phyloP scores from a whole-genome alignment of 1,140 invertebrate species.

The Cephus cinctus region DNA sequence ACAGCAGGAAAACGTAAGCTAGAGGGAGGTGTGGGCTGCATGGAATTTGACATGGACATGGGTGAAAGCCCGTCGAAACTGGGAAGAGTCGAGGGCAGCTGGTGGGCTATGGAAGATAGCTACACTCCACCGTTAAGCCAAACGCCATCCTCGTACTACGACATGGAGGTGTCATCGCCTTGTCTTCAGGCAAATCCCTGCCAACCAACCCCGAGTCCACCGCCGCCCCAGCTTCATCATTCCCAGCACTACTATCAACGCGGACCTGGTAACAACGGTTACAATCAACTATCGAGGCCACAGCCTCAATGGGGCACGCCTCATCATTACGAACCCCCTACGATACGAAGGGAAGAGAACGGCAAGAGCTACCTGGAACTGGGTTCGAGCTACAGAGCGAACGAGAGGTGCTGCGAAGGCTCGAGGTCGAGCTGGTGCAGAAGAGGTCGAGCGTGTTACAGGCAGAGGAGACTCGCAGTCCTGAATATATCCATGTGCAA shows the following conservation, averaged over 20 bases:
- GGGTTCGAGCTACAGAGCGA: slow-evolving; percentile 63
- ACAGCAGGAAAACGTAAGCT: slow-evolving; percentile 71
- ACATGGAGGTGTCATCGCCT: slow-evolving; percentile 41
- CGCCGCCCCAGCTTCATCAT: slow-evolving; percentile 27
- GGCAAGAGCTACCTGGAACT: slow-evolving; percentile 88
- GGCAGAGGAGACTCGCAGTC: slow-evolving; percentile 82
- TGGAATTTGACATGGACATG: slow-evolving; percentile 54
- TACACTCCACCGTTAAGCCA: slow-evolving; percentile 37
- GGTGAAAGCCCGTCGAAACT: slow-evolving; percentile 52
- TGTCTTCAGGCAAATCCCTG: slow-evolving; percentile 39
- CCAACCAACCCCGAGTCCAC: slow-evolving; percentile 23
- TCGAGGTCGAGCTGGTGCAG: slow-evolving; percentile 73
- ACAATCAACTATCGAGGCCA: slow-evolving; percentile 47
- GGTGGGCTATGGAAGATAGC: slow-evolving; percentile 53
- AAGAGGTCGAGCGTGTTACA: slow-evolving; percentile 73
- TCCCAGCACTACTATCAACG: slow-evolving; percentile 30
- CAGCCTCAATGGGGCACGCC: slow-evolving; percentile 56
- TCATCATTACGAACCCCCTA: slow-evolving; percentile 67
- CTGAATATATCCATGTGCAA: slow-evolving; percentile 93
- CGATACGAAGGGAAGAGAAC: slow-evolving; percentile 83
- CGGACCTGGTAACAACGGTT: slow-evolving; percentile 29
- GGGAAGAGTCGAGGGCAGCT: slow-evolving; percentile 50
- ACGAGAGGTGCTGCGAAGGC: slow-evolving; percentile 72
- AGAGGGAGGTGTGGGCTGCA: slow-evolving; percentile 56
- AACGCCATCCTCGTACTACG: slow-evolving; percentile 34